Evolutionary conservation across 1,140 invertebrate species (phyloP).

Genomic region (Trichomalopsis sarcophagae): DNA sequence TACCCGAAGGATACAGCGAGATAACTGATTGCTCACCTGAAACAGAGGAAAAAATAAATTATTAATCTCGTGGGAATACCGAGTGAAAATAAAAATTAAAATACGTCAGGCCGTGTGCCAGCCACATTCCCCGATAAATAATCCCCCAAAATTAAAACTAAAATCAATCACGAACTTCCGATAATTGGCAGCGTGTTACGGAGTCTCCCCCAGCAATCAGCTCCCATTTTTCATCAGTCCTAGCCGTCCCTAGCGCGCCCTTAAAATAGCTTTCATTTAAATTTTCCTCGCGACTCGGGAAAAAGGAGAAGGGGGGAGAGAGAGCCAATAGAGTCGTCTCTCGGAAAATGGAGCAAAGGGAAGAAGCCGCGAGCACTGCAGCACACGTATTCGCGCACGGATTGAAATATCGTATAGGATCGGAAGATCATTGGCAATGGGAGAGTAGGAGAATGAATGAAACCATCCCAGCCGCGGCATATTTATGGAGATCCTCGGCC

Average conservation of each 20-base stretch:
- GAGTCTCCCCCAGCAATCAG: neutral
- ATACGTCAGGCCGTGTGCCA: neutral
- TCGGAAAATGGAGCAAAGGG: neutral
- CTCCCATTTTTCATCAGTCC: neutral
- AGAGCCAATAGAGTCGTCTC: neutral
- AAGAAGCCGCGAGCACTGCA: neutral
- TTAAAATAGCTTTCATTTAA: neutral
- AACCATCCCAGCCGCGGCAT: neutral
- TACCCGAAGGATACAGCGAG: neutral
- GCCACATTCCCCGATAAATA: neutral
- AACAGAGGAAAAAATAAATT: neutral
- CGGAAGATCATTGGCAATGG: neutral
- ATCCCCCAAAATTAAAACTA: neutral
- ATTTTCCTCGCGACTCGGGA: neutral
- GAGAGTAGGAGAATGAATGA: conserved; percentile 11
- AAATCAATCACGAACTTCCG: neutral
- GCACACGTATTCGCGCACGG: neutral
- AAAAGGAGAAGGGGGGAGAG: neutral
- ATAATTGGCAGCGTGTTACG: conserved; percentile 6
- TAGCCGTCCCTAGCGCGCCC: neutral
- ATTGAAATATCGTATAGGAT: conserved; percentile 27
- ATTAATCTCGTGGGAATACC: no score
- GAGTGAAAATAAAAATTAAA: no score
- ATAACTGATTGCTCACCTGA: neutral
- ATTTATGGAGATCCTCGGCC: conserved; percentile 31